Base-by-base conservation (phyloP, 2,113 vertebrate species). In the Perca fluviatilis region DNA sequence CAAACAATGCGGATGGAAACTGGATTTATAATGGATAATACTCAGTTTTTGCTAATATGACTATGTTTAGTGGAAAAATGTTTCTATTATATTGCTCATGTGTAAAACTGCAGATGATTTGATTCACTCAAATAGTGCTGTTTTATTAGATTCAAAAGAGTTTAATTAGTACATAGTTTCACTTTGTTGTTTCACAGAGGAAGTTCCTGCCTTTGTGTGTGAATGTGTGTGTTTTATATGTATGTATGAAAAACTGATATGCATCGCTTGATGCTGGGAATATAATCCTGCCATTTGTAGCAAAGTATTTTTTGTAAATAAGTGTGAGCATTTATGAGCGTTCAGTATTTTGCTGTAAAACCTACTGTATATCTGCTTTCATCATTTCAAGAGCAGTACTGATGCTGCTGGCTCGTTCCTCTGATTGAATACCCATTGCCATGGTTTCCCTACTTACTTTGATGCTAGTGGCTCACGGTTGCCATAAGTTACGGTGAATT, bases 381-480 rank as follows among this genome's bases (percentile, higher is more conserved):
- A 72, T 83, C 51, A 83, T 78, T 75, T 67, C 61, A 78, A 80
- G 74, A 79, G 80, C 79, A 77, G 63, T 27, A 51, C 78, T 47
- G 76, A 89, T 67, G 72, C 88, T 87, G 79, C 87, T 92, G 88
- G 86, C 85, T 86, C 83, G 86, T 89, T 88, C 87, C 89, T 85
- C 88, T 85, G 89, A 91, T 85, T 92, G 90, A 95, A 92, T 89
- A 83, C 82, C 83, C 80, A 97, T 97, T 58, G 84, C 96, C 96
- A 97, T 97, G 95, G 95, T 94, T 69, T 96, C 96, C 64, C 91
- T 30, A 76, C 81, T 89, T 81, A 76, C 86, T 86, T 85, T 86
- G 86, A 93, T 95, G 89, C 90, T 88, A 97, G 97, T 97, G 96
- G 96, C 88, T 97, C 86, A 57, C 75, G 92, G 95, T 97, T 97